phyloP scores from a whole-genome alignment of 92 coral and sea anemone species.

The Epizoanthus stellaris region DNA sequence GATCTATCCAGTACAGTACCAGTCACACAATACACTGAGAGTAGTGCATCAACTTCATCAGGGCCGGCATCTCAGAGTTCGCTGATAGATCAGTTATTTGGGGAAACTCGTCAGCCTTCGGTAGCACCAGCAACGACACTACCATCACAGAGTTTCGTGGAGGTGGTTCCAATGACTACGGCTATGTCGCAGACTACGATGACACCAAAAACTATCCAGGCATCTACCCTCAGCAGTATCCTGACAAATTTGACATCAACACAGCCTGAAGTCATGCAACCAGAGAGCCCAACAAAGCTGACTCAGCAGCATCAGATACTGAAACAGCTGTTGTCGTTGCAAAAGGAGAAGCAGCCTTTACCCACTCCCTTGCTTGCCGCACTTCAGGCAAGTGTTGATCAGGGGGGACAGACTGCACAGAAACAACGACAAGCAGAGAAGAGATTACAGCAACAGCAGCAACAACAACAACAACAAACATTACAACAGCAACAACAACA shows the following conservation, averaged over 20 bases:
- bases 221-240: background rate
- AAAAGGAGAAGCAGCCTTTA: constrained; percentile 45
- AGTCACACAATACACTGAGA: background rate
- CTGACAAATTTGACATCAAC: constrained; percentile 30
- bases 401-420: constrained; percentile 43
- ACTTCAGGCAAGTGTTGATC: constrained; percentile 34
- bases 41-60: constrained; percentile 1
- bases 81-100: constrained; percentile 21
- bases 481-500: constrained; percentile 59
- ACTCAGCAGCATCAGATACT: constrained; percentile 23
- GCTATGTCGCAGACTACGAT: constrained; percentile 1
- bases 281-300: constrained; percentile 13
- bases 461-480: constrained; percentile 52
- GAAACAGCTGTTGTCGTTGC: constrained; percentile 32
- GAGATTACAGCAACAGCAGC: constrained; percentile 46
- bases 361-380: constrained; percentile 41
- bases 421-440: constrained; percentile 38
- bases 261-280: constrained; percentile 10
- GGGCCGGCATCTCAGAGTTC: background rate
- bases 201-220: constrained; percentile 14
- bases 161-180: background rate
- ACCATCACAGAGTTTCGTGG: constrained; percentile 1
- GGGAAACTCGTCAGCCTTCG: background rate
- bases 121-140: background rate
- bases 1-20: background rate